Percentiles rank a stretch among this genome's conserved stretches.
Evolutionary conservation across 2,888 invertebrate species (phyloP).

Genomic region (Cheilosia urbana): DNA sequence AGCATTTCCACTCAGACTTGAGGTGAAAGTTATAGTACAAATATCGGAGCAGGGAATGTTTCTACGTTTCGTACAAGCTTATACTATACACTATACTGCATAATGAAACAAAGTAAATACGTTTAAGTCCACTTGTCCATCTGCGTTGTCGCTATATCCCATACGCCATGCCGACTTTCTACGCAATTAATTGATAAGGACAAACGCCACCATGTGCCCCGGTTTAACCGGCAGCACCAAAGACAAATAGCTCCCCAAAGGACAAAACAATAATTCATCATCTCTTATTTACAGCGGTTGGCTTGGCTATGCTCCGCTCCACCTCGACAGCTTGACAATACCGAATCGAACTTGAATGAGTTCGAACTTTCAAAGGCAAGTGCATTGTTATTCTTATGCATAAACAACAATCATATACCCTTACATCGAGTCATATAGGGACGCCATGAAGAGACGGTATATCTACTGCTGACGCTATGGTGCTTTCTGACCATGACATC

Average conservation of each 20-base stretch:
- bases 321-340: conserved; percentile 69
- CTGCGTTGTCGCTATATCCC: not conserved
- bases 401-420: conserved; percentile 38
- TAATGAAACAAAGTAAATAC: no score
- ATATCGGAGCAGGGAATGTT: no score
- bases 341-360: conserved; percentile 74
- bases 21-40: no score
- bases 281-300: conserved; percentile 59
- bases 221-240: conserved; percentile 8
- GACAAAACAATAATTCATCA: conserved; percentile 70
- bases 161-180: conserved; percentile 12
- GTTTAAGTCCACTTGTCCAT: no score
- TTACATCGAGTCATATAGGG: not conserved
- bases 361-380: conserved; percentile 66
- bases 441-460: conserved; percentile 4
- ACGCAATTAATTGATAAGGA: conserved; percentile 32
- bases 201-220: conserved; percentile 5
- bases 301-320: conserved; percentile 28
- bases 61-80: no score
- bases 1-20: no score
- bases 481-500: conserved; percentile 70
- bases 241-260: conserved; percentile 60
- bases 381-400: conserved; percentile 69
- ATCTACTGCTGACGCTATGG: conserved; percentile 28
- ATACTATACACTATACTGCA: no score